Evolutionary conservation across 2,888 invertebrate genomes (phyloP), one percentile per base, ranked within the genome.

Genomic region (Chrysina gloriosa): DNA sequence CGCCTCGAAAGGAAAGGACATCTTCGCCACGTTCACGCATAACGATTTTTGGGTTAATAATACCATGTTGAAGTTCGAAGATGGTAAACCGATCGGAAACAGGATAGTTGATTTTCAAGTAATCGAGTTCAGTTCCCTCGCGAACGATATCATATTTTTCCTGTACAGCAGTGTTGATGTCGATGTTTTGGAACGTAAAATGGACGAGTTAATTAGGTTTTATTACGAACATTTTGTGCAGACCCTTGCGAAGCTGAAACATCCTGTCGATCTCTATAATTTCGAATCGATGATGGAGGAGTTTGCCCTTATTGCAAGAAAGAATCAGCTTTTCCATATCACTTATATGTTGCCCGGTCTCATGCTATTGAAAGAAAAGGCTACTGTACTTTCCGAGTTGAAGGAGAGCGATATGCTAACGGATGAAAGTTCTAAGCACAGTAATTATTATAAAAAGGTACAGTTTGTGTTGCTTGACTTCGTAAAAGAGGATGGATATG

Each of bases 11-110:
- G 68, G 58, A 25, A 23, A 69, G 71, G 85, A 85, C 45, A 84
- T 84, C 0, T 89, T 85, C 79, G 83, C 83, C 0, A 84, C 87
- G 0, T 81, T 88, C 7, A 80, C 83, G 0, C 89, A 89, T 70
- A 79, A 82, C 1, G 89, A 89, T 75, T 81, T 86, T 47, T 89
- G 88, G 89, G 84, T 85, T n/a, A 88, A 88, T 74, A 89, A 89
- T 72, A 80, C 87, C 3, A 84, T 89, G 83, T 78, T 87, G 11
- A 84, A 83, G 73, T 82, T 83, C 54, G 25, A 58, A 36, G 54
- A 68, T 47, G 73, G 71, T 3, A 70, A 70, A 68, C 68, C 71
- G 2, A 63, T 56, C 7, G 11, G 29, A 1, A 71, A 87, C 0
- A 86, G 86, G 75, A 80, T 89, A 61, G 80, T 89, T 0, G 89